phyloP scores from a whole-genome alignment of 1,140 invertebrate genomes.

The Uloborus diversus region DNA sequence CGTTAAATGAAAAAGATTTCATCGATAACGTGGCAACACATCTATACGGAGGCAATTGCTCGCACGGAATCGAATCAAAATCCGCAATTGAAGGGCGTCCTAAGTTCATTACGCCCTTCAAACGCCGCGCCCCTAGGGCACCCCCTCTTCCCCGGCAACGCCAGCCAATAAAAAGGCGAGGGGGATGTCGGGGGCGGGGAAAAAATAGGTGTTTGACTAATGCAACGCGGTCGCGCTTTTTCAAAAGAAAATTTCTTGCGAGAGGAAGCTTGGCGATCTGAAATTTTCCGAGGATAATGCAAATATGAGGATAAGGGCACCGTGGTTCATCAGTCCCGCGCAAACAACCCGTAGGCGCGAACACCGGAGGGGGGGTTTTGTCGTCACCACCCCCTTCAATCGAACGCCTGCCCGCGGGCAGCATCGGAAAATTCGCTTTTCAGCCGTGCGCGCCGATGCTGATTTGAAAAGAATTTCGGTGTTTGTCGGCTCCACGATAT shows the following conservation, averaged over 20 bases:
- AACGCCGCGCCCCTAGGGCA: neutral
- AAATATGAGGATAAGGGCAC: constrained; percentile 23
- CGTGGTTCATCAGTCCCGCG: constrained; percentile 30
- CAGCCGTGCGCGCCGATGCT: neutral
- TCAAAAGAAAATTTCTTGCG: neutral
- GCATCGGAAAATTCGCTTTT: constrained; percentile 33
- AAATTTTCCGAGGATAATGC: constrained; percentile 44
- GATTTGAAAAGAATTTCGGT: constrained; percentile 53
- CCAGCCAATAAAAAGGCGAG: neutral
- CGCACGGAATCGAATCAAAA: constrained; percentile 37
- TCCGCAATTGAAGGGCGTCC: constrained; percentile 29
- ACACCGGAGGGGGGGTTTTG: constrained; percentile 1
- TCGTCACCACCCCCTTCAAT: constrained; percentile 7
- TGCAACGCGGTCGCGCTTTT: neutral
- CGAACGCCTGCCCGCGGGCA: constrained; percentile 9
- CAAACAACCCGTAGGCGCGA: constrained; percentile 27
- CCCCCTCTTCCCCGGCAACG: neutral
- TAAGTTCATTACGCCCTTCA: constrained; percentile 48
- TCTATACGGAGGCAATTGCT: constrained; percentile 19
- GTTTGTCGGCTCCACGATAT: constrained; percentile 28
- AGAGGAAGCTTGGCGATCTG: neutral
- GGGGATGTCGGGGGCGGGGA: neutral
- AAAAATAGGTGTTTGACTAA: neutral
- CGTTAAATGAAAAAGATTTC: too few species aligned
- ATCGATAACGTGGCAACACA: too few species aligned